These are phyloP conservation scores for Ovibos moschatus DNA, from an alignment of 2,113 vertebrate genomes.

Conservation along the genomic window DNA sequence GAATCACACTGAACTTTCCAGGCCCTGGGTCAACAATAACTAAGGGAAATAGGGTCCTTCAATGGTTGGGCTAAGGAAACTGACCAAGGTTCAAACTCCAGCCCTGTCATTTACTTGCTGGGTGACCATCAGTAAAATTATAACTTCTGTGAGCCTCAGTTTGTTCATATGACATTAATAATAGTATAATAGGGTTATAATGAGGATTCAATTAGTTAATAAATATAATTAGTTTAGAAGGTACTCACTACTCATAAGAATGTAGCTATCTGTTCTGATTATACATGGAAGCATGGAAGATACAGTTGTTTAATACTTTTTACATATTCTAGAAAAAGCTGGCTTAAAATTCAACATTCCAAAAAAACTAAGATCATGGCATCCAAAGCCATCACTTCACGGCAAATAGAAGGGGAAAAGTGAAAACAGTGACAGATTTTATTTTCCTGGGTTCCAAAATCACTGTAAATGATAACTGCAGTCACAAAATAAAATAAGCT, in stretches of 20 bases:
- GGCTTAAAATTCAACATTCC: neutral
- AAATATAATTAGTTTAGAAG: neutral
- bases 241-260: neutral
- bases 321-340: conserved; percentile 59
- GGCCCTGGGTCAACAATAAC: neutral
- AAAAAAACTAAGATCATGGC: neutral
- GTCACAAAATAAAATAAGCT: neutral
- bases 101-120: neutral
- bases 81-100: neutral
- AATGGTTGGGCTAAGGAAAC: neutral
- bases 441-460: neutral
- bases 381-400: neutral
- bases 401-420: neutral
- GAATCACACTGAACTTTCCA: neutral
- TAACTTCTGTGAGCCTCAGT: neutral
- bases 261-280: neutral
- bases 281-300: conserved; percentile 62
- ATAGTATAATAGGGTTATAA: neutral
- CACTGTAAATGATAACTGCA: neutral
- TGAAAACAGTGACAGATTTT: neutral
- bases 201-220: neutral
- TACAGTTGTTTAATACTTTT: conserved; percentile 62
- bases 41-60: neutral
- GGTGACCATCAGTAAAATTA: neutral
- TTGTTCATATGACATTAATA: neutral